Evolutionary conservation across 35 echinoderm and acorn worm species (phyloP), one percentile per base, ranked within the genome.

Genomic region (Ophioderma brevispina): DNA sequence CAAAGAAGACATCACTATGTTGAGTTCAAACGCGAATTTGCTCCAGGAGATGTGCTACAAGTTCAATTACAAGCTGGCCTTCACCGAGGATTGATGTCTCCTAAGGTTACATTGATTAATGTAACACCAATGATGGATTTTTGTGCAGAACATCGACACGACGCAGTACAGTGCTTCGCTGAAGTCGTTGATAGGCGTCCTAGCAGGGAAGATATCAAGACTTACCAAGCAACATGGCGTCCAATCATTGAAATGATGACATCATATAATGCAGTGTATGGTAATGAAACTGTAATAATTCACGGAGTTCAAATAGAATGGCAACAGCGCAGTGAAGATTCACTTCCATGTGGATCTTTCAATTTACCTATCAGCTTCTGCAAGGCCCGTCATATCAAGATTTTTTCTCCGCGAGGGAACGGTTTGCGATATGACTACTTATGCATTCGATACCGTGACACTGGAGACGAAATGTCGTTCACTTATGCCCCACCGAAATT

Each of bases 131-230:
- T 83, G 37, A 37, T 90, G 0, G 85, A 82, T 64, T 52, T 98
- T 30, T 98, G 96, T 40, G 33, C 79, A 32, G 93, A 98, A 50
- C 96, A 98, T 86, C 80, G 96, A 17, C 35, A 32, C 37, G 15
- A 92, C 15, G 90, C 96, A 0, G 82, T 95, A 25, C n/a, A 59
- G 35, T 95, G 93, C 80, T 98, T 98, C 76, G 63, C 87, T 17
- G 87, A 84, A 39, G 23, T 93, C 15, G 91, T 91, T 35, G 79
- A 84, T 21, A 87, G 64, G 43, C 46, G 77, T 15, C 87, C 90
- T 17, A 40, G 38, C 1, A 59, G 31, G 43, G 89, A 64, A 33
- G 5, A 17, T 32, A 84, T 86, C 15, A 33, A 76, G 33, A 76
- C 40, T 10, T 98, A 98, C 79, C 41, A 95, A 56, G 75, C 89